phyloP scores from a whole-genome alignment of 2,797 vertebrate species.

The Lycodopsis pacificus region DNA sequence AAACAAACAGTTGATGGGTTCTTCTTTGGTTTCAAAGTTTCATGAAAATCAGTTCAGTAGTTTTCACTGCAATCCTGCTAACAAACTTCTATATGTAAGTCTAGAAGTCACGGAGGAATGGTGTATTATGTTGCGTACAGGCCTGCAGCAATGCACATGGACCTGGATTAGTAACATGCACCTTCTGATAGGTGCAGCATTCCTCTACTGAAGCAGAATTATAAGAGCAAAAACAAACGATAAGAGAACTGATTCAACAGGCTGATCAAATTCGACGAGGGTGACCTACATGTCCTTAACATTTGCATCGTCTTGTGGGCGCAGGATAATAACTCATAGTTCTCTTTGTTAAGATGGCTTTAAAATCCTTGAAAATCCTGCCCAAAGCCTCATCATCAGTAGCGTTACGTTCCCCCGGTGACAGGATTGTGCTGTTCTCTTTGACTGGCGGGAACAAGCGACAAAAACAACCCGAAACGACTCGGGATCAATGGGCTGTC shows the following conservation, averaged over 20 bases:
- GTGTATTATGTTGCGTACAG: not conserved
- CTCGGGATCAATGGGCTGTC: not conserved
- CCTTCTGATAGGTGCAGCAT: not conserved
- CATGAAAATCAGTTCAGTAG: accelerated
- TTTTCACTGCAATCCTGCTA: not conserved
- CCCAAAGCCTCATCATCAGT: not conserved
- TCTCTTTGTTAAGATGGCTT: not conserved
- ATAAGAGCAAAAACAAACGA: not conserved
- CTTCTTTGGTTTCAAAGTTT: not conserved
- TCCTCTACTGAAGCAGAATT: not conserved
- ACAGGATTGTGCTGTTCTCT: not conserved
- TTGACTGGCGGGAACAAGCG: not conserved
- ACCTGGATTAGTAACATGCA: not conserved
- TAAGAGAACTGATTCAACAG: not conserved
- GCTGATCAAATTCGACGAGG: not conserved
- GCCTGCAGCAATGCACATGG: not conserved
- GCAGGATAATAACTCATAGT: not conserved
- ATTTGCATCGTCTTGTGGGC: not conserved
- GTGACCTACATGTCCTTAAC: too few relatives aligned
- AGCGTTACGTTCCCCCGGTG: not conserved
- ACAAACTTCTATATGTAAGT: not conserved
- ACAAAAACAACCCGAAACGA: conserved; percentile 19
- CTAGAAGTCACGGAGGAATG: not conserved
- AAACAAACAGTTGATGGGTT: not conserved
- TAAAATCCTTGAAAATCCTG: not conserved